Conservation (phyloP, 1,140 invertebrate genomes). For the Theocolax elegans region DNA sequence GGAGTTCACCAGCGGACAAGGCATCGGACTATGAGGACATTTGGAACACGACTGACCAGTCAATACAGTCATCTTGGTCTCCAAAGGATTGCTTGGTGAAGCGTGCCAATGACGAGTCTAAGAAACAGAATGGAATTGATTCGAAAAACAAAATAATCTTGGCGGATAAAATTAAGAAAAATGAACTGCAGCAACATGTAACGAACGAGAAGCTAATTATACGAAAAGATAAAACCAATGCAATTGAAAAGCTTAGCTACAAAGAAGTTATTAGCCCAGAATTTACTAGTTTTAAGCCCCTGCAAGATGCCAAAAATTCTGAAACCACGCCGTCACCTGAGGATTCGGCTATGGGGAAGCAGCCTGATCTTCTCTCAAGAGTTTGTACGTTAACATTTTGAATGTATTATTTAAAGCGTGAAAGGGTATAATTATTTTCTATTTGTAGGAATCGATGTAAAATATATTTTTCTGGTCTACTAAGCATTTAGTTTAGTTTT, state of each 20-base stretch:
- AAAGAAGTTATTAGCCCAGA: slow-evolving; percentile 63
- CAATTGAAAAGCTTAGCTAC: slow-evolving; percentile 59
- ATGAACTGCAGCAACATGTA: slow-evolving; percentile 42
- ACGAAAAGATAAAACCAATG: slow-evolving; percentile 68
- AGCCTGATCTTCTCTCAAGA: slow-evolving; percentile 75
- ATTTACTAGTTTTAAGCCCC: slow-evolving; percentile 64
- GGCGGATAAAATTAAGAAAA: slow-evolving; percentile 52
- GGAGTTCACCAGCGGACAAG: slow-evolving; percentile 89
- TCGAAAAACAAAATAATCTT: slow-evolving; percentile 37
- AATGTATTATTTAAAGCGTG: too few species aligned
- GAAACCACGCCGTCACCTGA: slow-evolving; percentile 51
- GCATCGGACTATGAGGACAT: slow-evolving; percentile 96
- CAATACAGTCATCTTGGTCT: slow-evolving; percentile 67
- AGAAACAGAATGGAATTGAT: slow-evolving; percentile 43
- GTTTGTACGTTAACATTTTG: slow-evolving; percentile 70
- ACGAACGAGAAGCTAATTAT: slow-evolving; percentile 60
- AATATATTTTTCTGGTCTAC: too few species aligned
- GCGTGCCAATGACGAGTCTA: slow-evolving; percentile 50
- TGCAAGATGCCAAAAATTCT: slow-evolving; percentile 53
- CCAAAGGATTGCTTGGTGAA: slow-evolving; percentile 66
- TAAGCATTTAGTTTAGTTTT: too few species aligned
- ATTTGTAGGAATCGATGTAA: too few species aligned
- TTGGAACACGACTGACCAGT: slow-evolving; percentile 75
- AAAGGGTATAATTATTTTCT: too few species aligned
- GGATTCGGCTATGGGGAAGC: slow-evolving; percentile 65